Conservation (phyloP, 1,140 invertebrate genomes). For the Euwallacea similis region DNA sequence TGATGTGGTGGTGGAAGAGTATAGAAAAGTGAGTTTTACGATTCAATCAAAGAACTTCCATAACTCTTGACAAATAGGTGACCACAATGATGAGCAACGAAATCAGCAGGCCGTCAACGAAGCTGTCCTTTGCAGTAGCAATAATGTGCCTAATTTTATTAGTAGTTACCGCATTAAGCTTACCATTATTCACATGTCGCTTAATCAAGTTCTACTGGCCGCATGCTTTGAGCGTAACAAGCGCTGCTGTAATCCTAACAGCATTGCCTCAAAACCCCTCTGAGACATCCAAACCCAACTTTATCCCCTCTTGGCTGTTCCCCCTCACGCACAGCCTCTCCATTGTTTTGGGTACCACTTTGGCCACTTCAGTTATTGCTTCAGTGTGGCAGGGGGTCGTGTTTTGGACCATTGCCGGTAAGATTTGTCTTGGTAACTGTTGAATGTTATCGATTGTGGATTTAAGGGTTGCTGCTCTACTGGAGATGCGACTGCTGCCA, state of each 20-base stretch:
- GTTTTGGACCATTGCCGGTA: constrained; percentile 40
- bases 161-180: constrained; percentile 22
- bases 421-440: too few species aligned
- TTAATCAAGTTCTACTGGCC: constrained; percentile 34
- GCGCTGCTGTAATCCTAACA: constrained; percentile 25
- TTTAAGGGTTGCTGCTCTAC: constrained; percentile 38
- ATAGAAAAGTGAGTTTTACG: constrained; percentile 23
- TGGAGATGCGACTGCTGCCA: constrained; percentile 41
- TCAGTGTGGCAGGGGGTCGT: constrained; percentile 38
- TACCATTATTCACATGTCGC: constrained; percentile 23
- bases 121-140: constrained; percentile 30
- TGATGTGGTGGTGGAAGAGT: constrained; percentile 41
- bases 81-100: constrained; percentile 25
- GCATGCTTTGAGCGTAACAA: constrained; percentile 29
- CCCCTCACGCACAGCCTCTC: constrained; percentile 26
- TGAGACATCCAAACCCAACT: constrained; percentile 33
- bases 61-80: constrained; percentile 13
- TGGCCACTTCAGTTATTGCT: constrained; percentile 25
- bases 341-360: constrained; percentile 24
- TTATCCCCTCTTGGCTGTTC: constrained; percentile 34
- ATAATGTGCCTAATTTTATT: constrained; percentile 25
- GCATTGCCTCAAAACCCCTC: constrained; percentile 32
- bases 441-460: not conserved
- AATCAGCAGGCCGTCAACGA: constrained; percentile 21
- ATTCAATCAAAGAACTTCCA: too few species aligned